These are phyloP conservation scores for Drosophila novamexicana DNA, from an alignment of 1,140 invertebrate genomes.

Conservation along the genomic window DNA sequence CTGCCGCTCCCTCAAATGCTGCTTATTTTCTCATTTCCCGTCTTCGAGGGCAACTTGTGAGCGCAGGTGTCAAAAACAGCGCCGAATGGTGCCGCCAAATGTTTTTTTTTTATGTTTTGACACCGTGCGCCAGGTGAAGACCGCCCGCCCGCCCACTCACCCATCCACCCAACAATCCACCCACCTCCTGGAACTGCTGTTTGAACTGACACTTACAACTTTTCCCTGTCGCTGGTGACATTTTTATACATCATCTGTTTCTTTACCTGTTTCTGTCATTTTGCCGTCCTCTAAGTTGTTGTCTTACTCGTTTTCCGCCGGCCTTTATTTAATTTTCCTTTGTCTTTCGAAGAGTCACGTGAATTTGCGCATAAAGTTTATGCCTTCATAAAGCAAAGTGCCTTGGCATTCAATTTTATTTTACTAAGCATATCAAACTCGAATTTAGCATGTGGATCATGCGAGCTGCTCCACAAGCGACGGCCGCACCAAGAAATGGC, in stretches of 20 bases:
- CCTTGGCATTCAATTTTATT: slow-evolving; percentile 42
- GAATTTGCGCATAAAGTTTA: slow-evolving; percentile 58
- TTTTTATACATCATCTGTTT: slow-evolving; percentile 76
- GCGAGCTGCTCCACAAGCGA: not conserved
- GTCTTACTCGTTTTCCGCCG: not conserved
- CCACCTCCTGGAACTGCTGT: slow-evolving; percentile 25
- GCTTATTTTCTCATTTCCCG: slow-evolving; percentile 80
- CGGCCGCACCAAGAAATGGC: slow-evolving; percentile 1
- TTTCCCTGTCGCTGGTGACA: slow-evolving; percentile 70
- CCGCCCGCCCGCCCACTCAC: not conserved
- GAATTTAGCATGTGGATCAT: slow-evolving; percentile 36
- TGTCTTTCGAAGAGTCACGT: slow-evolving; percentile 23
- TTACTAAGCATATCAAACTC: slow-evolving; percentile 48
- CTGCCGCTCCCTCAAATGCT: slow-evolving; percentile 24
- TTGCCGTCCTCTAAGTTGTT: slow-evolving; percentile 3
- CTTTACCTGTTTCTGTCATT: slow-evolving; percentile 34
- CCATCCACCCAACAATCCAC: not conserved
- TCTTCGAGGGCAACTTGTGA: slow-evolving; percentile 46
- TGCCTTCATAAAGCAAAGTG: slow-evolving; percentile 68
- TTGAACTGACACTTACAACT: slow-evolving; percentile 74
- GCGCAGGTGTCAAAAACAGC: slow-evolving; percentile 77
- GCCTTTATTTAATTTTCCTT: slow-evolving; percentile 76
- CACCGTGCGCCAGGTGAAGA: slow-evolving; percentile 45
- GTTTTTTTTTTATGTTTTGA: slow-evolving; percentile 76
- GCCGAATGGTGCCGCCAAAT: slow-evolving; percentile 51